Evolutionary conservation across 2,888 invertebrate genomes (phyloP).

Genomic region (Temnothorax unifasciatus): DNA sequence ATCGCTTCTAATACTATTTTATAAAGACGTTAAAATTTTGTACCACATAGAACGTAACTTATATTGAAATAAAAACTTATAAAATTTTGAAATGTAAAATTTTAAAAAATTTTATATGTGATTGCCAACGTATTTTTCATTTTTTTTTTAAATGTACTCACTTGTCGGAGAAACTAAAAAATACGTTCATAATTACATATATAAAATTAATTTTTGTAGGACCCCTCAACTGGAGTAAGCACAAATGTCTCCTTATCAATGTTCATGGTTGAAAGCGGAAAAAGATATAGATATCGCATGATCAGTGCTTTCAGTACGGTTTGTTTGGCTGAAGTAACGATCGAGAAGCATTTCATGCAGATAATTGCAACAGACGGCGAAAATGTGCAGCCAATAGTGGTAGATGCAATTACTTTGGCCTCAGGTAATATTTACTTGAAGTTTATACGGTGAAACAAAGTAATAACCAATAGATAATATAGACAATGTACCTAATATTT

Average conservation of each 20-base stretch:
- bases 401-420: conserved; percentile 22
- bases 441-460: background rate
- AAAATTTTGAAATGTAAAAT: too few species aligned
- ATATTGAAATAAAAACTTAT: too few species aligned
- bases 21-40: too few species aligned
- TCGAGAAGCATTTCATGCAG: conserved; percentile 61
- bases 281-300: conserved; percentile 72
- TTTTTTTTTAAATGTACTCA: too few species aligned
- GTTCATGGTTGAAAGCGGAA: conserved; percentile 59
- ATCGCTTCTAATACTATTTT: too few species aligned
- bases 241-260: conserved; percentile 51
- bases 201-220: conserved; percentile 32
- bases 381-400: conserved; percentile 56
- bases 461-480: too few species aligned
- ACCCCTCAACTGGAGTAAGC: conserved; percentile 9
- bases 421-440: conserved; percentile 58
- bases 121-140: too few species aligned
- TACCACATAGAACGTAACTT: too few species aligned
- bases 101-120: too few species aligned
- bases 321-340: conserved; percentile 63
- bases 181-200: background rate
- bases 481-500: background rate
- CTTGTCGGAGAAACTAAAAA: background rate
- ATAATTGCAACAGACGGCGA: conserved; percentile 75
- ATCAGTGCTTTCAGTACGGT: conserved; percentile 71